Conservation (phyloP, 2,888 invertebrate species). For the Dryomyza anilis region DNA sequence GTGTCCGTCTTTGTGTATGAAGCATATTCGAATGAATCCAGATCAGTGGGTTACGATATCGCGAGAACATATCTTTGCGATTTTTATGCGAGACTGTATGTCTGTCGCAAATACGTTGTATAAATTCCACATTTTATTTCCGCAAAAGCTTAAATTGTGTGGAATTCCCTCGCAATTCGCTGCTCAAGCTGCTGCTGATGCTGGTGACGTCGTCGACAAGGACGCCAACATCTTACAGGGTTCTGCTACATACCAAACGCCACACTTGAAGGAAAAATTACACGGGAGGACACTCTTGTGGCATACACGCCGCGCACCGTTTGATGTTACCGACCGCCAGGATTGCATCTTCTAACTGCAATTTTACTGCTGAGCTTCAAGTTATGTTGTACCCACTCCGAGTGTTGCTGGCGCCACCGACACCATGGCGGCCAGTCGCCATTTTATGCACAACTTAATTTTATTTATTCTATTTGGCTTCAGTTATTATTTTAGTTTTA, state of each 20-base stretch:
- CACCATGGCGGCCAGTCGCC: neutral
- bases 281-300: too few species aligned
- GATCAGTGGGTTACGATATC: conserved; percentile 26
- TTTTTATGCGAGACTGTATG: too few species aligned
- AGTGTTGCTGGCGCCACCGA: neutral
- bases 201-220: neutral
- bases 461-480: too few species aligned
- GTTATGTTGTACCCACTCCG: conserved; percentile 16
- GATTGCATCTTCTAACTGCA: too few species aligned
- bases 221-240: neutral
- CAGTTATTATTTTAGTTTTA: too few species aligned
- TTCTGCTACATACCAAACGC: too few species aligned
- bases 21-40: conserved; percentile 34
- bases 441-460: neutral
- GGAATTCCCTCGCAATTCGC: neutral
- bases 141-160: conserved; percentile 21
- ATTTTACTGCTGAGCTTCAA: conserved; percentile 4
- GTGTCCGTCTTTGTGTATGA: conserved; percentile 37
- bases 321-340: too few species aligned
- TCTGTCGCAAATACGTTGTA: conserved; percentile 25
- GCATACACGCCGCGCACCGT: too few species aligned
- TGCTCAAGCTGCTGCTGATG: too few species aligned
- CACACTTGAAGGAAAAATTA: too few species aligned
- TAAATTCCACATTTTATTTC: conserved; percentile 30
- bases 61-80: too few species aligned